Conservation (phyloP, 2,888 invertebrate genomes). For the Volucella zonaria region DNA sequence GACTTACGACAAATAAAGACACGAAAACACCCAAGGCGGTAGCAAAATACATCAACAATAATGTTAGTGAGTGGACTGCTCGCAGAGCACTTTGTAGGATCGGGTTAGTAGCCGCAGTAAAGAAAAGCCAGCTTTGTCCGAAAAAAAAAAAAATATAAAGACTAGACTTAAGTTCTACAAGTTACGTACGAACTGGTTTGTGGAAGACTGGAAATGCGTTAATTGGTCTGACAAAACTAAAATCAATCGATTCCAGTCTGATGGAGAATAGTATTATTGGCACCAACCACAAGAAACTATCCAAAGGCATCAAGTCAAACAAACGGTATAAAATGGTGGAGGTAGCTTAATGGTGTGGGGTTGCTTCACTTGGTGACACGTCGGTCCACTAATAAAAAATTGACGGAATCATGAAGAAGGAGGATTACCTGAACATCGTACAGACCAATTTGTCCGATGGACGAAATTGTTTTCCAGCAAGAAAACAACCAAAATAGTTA, state of each 20-base stretch:
- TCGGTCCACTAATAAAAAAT: not conserved
- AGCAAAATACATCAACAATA: conserved; percentile 77
- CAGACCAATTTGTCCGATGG: no score
- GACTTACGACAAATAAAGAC: no score
- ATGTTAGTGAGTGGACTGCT: conserved; percentile 63
- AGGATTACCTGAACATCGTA: not conserved
- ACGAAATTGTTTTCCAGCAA: not conserved
- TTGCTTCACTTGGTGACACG: not conserved
- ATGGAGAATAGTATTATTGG: no score
- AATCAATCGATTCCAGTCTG: no score
- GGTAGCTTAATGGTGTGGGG: not conserved
- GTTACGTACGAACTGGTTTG: not conserved
- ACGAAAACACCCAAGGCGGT: no score
- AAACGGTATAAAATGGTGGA: conserved; percentile 1
- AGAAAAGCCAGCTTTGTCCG: not conserved
- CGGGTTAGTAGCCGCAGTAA: no score
- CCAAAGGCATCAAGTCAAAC: not conserved
- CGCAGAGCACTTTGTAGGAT: no score
- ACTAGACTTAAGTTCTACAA: not conserved
- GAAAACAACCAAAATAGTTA: not conserved
- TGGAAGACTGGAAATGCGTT: not conserved
- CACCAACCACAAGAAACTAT: no score
- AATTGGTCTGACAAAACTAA: not conserved
- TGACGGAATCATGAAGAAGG: not conserved
- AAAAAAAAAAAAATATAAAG: not conserved